These are phyloP conservation scores for Eupithecia subumbrata DNA, from an alignment of 2,888 invertebrate species.

Conservation along the genomic window DNA sequence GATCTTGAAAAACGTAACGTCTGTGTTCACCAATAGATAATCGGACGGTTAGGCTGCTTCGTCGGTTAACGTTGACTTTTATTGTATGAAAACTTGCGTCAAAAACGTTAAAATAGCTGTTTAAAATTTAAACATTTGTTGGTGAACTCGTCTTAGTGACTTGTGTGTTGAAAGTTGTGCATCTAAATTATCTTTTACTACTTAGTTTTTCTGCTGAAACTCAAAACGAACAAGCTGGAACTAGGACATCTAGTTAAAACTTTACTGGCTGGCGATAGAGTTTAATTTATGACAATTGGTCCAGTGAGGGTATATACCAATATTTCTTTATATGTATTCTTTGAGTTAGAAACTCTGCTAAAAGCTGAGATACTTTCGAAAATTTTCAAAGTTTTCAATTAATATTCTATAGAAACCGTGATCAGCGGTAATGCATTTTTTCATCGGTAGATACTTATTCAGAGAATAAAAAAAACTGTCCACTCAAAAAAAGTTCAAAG, in stretches of 20 bases:
- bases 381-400: neutral
- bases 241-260: conserved; percentile 19
- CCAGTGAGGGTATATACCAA: neutral
- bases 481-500: neutral
- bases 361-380: neutral
- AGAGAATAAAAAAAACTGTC: neutral
- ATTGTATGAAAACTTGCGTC: too few species aligned
- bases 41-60: too few species aligned
- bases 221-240: conserved; percentile 21
- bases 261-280: conserved; percentile 9
- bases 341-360: too few species aligned
- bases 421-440: neutral
- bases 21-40: too few species aligned
- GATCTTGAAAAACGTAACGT: too few species aligned
- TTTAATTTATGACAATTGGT: neutral
- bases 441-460: neutral
- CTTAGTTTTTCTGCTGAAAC: neutral
- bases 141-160: too few species aligned
- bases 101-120: too few species aligned
- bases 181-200: neutral
- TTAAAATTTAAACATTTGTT: too few species aligned
- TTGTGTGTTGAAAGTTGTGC: too few species aligned
- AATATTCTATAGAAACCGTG: neutral
- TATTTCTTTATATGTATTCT: neutral
- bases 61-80: too few species aligned